These are phyloP conservation scores for Tokudaia muenninki DNA, from an alignment of 2,797 vertebrate genomes.

Conservation along the genomic window DNA sequence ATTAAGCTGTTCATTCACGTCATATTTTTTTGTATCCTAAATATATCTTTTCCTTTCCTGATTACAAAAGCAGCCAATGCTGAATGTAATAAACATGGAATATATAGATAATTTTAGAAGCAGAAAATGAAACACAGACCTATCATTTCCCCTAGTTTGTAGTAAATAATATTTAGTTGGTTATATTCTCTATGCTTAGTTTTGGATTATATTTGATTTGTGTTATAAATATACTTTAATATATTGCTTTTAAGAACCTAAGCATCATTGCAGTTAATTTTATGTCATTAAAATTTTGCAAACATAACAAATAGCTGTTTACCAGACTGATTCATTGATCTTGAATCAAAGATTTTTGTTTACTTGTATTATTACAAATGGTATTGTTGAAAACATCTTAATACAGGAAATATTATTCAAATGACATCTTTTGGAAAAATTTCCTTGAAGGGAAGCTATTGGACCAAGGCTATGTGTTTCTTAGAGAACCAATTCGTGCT, in stretches of 20 bases:
- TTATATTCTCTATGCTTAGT: conserved; percentile 29
- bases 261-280: conserved; percentile 18
- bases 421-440: conserved; percentile 49
- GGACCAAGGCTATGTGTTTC: not conserved
- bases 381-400: conserved; percentile 43
- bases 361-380: conserved; percentile 25
- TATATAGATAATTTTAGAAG: conserved; percentile 54
- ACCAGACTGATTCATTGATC: not conserved
- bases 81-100: conserved; percentile 33
- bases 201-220: conserved; percentile 33
- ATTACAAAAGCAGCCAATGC: conserved; percentile 37
- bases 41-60: conserved; percentile 53
- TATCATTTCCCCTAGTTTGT: conserved; percentile 20
- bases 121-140: not conserved
- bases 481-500: conserved; percentile 33
- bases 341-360: conserved; percentile 48
- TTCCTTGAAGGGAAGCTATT: not conserved
- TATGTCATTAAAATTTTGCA: conserved; percentile 19
- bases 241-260: not conserved
- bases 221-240: not conserved
- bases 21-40: conserved; percentile 43
- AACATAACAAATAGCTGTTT: conserved; percentile 27
- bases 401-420: not conserved
- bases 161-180: conserved; percentile 28
- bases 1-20: conserved; percentile 30